Evolutionary conservation across 2,797 vertebrate genomes (phyloP).

Genomic region (Gymnoscopelus microlampas): DNA sequence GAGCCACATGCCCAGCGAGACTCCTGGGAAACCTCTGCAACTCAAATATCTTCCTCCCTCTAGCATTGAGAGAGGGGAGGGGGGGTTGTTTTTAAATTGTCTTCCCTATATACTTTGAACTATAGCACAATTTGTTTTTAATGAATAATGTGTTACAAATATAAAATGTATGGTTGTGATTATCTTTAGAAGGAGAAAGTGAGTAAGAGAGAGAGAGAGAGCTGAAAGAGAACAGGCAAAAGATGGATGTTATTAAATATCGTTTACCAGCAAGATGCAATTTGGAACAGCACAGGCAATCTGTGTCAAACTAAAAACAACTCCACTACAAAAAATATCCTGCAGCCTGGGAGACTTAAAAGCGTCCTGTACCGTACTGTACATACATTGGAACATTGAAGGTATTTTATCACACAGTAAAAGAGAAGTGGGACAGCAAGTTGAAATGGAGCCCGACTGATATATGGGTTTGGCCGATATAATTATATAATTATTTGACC

Average conservation of each 20-base stretch:
- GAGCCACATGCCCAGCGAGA: slow-evolving; percentile 64
- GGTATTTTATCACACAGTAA: neutral
- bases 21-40: slow-evolving; percentile 62
- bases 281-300: slow-evolving; percentile 40
- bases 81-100: neutral
- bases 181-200: slow-evolving; percentile 4
- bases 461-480: too few relatives aligned
- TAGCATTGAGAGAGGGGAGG: neutral
- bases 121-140: slow-evolving; percentile 1
- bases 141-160: slow-evolving; percentile 33
- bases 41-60: slow-evolving; percentile 51
- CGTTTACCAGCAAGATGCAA: slow-evolving; percentile 45
- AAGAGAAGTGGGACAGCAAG: neutral
- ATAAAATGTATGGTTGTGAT: slow-evolving; percentile 30
- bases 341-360: neutral
- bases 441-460: neutral
- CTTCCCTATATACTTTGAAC: neutral
- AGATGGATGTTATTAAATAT: slow-evolving; percentile 64
- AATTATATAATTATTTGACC: too few relatives aligned
- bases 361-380: neutral
- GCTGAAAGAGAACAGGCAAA: slow-evolving; percentile 19
- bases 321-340: neutral
- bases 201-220: slow-evolving; percentile 17
- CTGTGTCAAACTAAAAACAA: slow-evolving; percentile 41
- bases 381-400: neutral